These are phyloP conservation scores for Cyclura pinguis DNA, from an alignment of 2,797 vertebrate genomes.

Conservation along the genomic window DNA sequence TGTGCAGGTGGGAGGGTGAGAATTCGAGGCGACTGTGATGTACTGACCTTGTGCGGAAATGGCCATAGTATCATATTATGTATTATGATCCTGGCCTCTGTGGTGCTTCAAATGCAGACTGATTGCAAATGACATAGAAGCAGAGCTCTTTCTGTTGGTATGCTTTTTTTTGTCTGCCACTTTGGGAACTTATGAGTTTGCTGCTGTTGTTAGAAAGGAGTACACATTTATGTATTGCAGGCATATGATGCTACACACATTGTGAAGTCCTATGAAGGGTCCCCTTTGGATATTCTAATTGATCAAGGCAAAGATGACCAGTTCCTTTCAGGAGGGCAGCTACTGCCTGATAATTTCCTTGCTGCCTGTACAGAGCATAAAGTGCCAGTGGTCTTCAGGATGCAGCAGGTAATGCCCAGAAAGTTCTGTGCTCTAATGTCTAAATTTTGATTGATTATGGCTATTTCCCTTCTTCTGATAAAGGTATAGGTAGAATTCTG, in stretches of 20 bases:
- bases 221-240: constrained; percentile 74
- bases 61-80: too few species aligned
- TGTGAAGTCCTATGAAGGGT: constrained; percentile 85
- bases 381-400: constrained; percentile 92
- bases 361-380: constrained; percentile 92
- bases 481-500: background rate
- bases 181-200: background rate
- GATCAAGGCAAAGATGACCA: constrained; percentile 96
- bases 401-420: constrained; percentile 89
- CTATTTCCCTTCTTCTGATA: background rate
- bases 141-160: background rate
- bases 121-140: background rate
- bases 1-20: too few species aligned
- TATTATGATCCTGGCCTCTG: background rate
- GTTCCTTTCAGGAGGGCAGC: constrained; percentile 91
- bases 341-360: constrained; percentile 95
- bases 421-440: constrained; percentile 8
- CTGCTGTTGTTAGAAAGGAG: constrained; percentile 14
- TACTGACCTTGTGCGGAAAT: too few species aligned
- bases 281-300: constrained; percentile 91
- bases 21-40: too few species aligned
- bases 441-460: accelerated
- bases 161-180: background rate
- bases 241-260: constrained; percentile 90
- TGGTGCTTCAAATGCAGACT: background rate